These are phyloP conservation scores for Pocillopora verrucosa DNA, from an alignment of 64 coral and sea anemone species.

Conservation along the genomic window DNA sequence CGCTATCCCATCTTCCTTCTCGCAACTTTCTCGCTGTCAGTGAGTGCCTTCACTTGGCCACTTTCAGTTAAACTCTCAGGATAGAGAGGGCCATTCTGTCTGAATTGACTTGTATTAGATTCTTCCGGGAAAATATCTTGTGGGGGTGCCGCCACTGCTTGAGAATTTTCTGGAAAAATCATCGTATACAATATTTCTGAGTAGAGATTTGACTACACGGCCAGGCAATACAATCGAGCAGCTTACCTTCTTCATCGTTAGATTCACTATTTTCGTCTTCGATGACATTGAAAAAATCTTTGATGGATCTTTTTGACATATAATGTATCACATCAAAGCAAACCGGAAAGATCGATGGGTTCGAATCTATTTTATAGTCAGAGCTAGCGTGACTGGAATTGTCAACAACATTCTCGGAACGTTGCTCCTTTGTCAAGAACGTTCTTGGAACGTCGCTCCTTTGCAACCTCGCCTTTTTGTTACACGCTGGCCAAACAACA, in stretches of 20 bases:
- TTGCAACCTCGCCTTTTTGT: conserved; percentile 60
- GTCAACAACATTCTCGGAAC: conserved; percentile 19
- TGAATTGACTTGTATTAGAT: too few relatives aligned
- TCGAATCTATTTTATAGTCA: conserved; percentile 34
- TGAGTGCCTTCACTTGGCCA: too few relatives aligned
- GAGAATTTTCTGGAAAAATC: too few relatives aligned
- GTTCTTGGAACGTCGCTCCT: conserved; percentile 42
- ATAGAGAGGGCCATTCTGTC: too few relatives aligned
- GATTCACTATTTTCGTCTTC: conserved; percentile 57
- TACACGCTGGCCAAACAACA: background rate
- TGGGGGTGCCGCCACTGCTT: too few relatives aligned
- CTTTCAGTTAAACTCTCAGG: too few relatives aligned
- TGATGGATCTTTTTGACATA: too few relatives aligned
- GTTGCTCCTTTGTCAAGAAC: too few relatives aligned
- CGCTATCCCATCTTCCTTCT: too few relatives aligned
- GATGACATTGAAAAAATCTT: conserved; percentile 54
- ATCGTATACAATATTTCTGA: too few relatives aligned
- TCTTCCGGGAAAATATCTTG: too few relatives aligned
- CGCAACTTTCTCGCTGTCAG: too few relatives aligned
- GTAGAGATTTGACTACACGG: background rate
- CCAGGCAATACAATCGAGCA: conserved; percentile 56
- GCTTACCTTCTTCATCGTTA: conserved; percentile 70
- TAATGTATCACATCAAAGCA: background rate
- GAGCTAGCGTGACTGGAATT: conserved; percentile 52
- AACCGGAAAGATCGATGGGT: conserved; percentile 19